These are phyloP conservation scores for Vanacampus margaritifer DNA, from an alignment of 2,113 vertebrate species.

Conservation along the genomic window DNA sequence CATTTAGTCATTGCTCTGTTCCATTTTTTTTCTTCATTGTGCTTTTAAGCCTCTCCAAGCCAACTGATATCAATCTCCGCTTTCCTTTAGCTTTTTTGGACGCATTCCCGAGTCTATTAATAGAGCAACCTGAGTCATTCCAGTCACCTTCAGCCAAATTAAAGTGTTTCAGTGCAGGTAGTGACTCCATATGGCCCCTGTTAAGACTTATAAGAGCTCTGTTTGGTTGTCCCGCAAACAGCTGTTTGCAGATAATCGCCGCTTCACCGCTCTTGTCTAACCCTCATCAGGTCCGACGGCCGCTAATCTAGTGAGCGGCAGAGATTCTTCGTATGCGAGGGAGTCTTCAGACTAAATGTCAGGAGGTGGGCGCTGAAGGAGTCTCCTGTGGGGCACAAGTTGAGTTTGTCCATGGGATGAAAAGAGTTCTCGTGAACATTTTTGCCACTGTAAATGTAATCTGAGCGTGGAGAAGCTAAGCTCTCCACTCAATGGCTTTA, in stretches of 20 bases:
- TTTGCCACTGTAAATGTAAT: conserved; percentile 29
- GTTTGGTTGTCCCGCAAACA: conserved; percentile 1
- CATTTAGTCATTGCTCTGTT: not conserved
- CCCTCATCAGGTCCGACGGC: conserved; percentile 11
- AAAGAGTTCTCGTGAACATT: conserved; percentile 10
- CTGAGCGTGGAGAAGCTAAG: conserved; percentile 36
- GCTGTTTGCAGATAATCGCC: conserved; percentile 33
- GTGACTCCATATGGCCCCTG: conserved; percentile 9
- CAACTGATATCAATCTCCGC: conserved; percentile 1
- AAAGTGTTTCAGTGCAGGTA: not conserved
- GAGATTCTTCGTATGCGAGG: not conserved
- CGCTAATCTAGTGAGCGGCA: conserved; percentile 6
- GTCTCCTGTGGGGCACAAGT: not conserved
- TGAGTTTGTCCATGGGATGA: not conserved
- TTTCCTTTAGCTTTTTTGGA: conserved; percentile 12
- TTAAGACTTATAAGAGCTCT: conserved; percentile 1
- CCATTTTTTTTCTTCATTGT: not conserved
- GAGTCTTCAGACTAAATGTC: not conserved
- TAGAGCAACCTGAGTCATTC: conserved; percentile 17
- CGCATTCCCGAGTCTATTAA: conserved; percentile 12
- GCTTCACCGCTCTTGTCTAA: conserved; percentile 16
- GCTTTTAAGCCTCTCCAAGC: conserved; percentile 1
- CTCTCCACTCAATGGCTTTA: conserved; percentile 35
- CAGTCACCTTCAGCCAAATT: conserved; percentile 22
- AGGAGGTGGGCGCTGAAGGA: not conserved